Evolutionary conservation across 2,113 vertebrate genomes (phyloP).

Genomic region (Callipepla californica): DNA sequence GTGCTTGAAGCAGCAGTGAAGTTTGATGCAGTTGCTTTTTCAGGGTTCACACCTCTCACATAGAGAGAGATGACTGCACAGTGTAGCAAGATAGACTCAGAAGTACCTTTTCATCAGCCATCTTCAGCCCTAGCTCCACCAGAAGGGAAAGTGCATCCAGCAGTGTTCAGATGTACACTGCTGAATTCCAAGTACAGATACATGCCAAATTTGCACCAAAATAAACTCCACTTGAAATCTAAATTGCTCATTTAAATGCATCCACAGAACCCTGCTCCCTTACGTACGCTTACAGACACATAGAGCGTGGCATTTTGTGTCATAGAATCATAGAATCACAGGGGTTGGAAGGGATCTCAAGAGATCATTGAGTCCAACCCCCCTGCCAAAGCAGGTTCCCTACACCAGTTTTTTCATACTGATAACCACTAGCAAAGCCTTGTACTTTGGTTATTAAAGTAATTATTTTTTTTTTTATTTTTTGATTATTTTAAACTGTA

Average conservation of each 20-base stretch:
- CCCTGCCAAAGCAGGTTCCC: too few species aligned
- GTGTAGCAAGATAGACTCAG: fast-evolving
- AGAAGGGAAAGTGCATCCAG: background rate
- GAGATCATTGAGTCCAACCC: too few species aligned
- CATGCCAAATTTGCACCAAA: background rate
- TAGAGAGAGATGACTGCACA: background rate
- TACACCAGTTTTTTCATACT: background rate
- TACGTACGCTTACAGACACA: background rate
- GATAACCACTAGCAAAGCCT: background rate
- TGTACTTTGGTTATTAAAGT: background rate
- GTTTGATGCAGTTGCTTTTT: fast-evolving
- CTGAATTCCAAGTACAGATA: too few species aligned
- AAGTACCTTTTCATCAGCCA: background rate
- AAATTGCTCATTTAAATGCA: background rate
- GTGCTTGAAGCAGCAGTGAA: background rate
- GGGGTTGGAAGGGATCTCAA: too few species aligned
- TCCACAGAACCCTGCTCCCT: background rate
- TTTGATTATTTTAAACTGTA: background rate
- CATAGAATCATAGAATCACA: too few species aligned
- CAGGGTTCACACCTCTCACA: fast-evolving
- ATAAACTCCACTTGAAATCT: background rate
- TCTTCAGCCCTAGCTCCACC: background rate
- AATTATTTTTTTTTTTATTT: background rate
- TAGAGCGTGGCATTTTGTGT: background rate
- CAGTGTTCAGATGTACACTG: background rate